Evolutionary conservation across 2,888 invertebrate genomes (phyloP), one percentile per base, ranked within the genome.

Genomic region (Orthosia incerta): DNA sequence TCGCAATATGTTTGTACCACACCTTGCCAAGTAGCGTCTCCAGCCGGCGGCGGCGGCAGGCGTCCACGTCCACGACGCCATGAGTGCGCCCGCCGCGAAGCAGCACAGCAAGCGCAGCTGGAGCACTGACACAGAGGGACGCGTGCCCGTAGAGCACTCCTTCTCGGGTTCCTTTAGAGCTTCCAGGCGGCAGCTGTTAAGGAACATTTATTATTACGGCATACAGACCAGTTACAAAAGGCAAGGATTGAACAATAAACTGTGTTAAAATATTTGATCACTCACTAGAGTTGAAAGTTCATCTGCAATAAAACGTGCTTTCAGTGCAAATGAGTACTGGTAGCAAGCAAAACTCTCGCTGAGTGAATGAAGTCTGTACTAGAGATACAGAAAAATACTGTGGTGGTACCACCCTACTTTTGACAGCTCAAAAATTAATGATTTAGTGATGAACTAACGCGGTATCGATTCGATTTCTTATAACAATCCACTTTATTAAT

Each of bases 41-140:
- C 99, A 99, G 18, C 98, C 97, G 85, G 98, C 97, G 11, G 98
- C 93, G 9, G 99, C 98, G 55, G 98, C 98, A 31, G 97, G 97
- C 12, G 98, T 99, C 99, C 99, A 99, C 48, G 99, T 98, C 99
- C 99, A 99, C 0, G 98, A 98, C 5, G 99, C 98, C 98, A 99
- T 98, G 46, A 98, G 97, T 78, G 98, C 97, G 57, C 99, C 99
- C 55, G 98, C 97, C 82, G 98, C 98, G 95, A 99, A 99, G 80
- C 98, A 97, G 70, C 98, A 97, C 76, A 99, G 94, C 86, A 99
- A 94, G 88, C 99, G 98, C 80, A 99, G 92, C 92, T 99, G 98
- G 63, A 98, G 94, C 92, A 98, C 97, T 1, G 98, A 98, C 72
- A 98, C 97, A 86, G 98, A 99, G 0, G 99, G 99, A 4, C 98